Percentiles rank a stretch among this genome's conserved stretches.
These are phyloP conservation scores for Coptodon bakossiorum DNA, from an alignment of 2,113 vertebrate species.

Conservation along the genomic window DNA sequence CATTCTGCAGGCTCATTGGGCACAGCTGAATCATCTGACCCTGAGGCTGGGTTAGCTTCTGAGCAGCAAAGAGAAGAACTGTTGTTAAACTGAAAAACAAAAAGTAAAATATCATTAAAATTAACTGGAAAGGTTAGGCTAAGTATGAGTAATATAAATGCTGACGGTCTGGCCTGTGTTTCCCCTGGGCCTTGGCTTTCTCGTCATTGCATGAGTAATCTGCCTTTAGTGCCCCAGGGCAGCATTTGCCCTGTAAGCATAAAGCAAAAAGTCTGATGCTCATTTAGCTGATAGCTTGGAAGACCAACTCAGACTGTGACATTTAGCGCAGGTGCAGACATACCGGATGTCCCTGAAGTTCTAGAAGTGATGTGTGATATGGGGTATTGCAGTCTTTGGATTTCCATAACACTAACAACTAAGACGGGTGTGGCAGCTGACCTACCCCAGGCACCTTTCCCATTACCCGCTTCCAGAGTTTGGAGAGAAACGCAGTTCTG, in stretches of 20 bases:
- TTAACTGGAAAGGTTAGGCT: neutral
- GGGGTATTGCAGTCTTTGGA: rapidly evolving
- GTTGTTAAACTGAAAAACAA: neutral
- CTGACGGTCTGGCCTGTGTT: neutral
- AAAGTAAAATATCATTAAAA: neutral
- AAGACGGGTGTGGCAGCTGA: neutral
- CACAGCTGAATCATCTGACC: neutral
- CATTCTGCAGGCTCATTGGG: neutral
- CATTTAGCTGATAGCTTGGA: neutral
- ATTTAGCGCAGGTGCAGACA: neutral
- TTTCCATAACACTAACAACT: neutral
- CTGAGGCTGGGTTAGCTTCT: neutral
- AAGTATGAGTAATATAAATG: neutral
- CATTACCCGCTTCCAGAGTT: neutral
- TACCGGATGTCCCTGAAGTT: neutral
- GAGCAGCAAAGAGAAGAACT: neutral
- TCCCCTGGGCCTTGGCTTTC: neutral
- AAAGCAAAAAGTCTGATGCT: neutral
- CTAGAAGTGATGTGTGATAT: neutral
- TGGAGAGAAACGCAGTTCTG: neutral
- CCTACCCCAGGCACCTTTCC: neutral
- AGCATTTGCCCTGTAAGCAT: neutral
- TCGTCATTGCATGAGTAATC: neutral
- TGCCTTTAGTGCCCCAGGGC: neutral
- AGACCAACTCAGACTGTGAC: neutral